Evolutionary conservation across 2,888 invertebrate species (phyloP).

Genomic region (Saturnia pavonia): DNA sequence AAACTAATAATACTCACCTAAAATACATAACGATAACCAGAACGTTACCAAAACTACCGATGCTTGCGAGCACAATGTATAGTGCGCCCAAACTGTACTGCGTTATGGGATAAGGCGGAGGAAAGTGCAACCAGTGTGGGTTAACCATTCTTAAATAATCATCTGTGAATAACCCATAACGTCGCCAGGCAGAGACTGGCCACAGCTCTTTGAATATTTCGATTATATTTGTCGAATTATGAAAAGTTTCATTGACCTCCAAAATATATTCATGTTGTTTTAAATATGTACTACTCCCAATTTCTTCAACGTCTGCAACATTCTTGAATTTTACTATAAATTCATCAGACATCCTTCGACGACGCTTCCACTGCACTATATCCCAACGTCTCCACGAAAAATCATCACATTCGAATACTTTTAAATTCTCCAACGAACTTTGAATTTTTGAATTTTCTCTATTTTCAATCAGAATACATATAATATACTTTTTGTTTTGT

Average conservation of each 20-base stretch:
- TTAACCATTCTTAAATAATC: constrained; percentile 83
- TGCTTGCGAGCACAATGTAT: constrained; percentile 83
- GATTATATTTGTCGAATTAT: constrained; percentile 36
- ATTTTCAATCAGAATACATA: constrained; percentile 35
- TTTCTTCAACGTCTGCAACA: neutral
- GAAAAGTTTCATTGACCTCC: neutral
- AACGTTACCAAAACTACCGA: constrained; percentile 86
- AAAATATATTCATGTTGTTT: neutral
- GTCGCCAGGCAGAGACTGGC: constrained; percentile 77
- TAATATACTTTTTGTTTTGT: constrained; percentile 34
- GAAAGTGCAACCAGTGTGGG: constrained; percentile 86
- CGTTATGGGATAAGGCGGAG: constrained; percentile 80
- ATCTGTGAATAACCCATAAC: constrained; percentile 78
- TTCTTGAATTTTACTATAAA: constrained; percentile 8
- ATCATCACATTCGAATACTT: constrained; percentile 53
- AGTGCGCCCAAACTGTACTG: constrained; percentile 84
- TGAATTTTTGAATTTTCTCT: constrained; percentile 27
- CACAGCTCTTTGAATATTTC: constrained; percentile 60
- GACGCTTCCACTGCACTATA: constrained; percentile 69
- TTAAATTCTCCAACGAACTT: constrained; percentile 24
- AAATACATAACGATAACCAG: constrained; percentile 87
- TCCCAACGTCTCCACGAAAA: constrained; percentile 56
- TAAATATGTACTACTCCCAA: neutral
- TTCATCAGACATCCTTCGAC: constrained; percentile 51
- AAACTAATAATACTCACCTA: constrained; percentile 73